Evolutionary conservation across 2,888 invertebrate genomes (phyloP), one percentile per base, ranked within the genome.

Genomic region (Meliscaeva auricollis): DNA sequence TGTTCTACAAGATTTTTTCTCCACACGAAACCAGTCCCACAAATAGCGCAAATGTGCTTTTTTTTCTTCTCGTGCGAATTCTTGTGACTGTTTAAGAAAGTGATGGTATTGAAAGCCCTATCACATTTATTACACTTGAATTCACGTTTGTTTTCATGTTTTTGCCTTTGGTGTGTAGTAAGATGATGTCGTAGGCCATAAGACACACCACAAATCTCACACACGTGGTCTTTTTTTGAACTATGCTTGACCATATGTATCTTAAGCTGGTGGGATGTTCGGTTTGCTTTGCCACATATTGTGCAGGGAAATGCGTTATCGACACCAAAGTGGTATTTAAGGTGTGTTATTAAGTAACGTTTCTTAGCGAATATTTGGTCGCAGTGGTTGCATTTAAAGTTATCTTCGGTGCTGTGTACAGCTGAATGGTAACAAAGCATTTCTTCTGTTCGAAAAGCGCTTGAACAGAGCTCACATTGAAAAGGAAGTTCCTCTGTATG

Each of bases 1-100:
- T 91, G 91, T 41, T 90, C 90, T n/a, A 88, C 88, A 52, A 89
- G 88, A 44, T 90, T 91, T 38, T 91, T 90, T 69, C 89, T 89
- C 48, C 91, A 90, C 30, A 89, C 72, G 56, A 91, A 91, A 0
- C 88, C 78, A 0, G 88, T 79, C 0, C 84, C 74, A 52, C 91
- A 91, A 1, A 88, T 32, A 3, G 85, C 44, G 48, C 91, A 91
- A 7, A 87, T 85, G 15, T 88, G 89, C 0, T 87, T 88, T 26
- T 90, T 88, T 9, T 87, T 56, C 17, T 87, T 85, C 1, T 88
- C 88, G 73, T 91, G 91, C 3, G 89, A 88, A 9, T 89, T 80
- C 81, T 89, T 88, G 72, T 91, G 91, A 62, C 88, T 89, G 26
- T 90, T 90, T 7, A 91, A 81, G 52, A 90, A 90, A 9, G 88